Evolutionary conservation across 2,888 invertebrate genomes (phyloP).

Genomic region (Acanthococcus lagerstroemiae): DNA sequence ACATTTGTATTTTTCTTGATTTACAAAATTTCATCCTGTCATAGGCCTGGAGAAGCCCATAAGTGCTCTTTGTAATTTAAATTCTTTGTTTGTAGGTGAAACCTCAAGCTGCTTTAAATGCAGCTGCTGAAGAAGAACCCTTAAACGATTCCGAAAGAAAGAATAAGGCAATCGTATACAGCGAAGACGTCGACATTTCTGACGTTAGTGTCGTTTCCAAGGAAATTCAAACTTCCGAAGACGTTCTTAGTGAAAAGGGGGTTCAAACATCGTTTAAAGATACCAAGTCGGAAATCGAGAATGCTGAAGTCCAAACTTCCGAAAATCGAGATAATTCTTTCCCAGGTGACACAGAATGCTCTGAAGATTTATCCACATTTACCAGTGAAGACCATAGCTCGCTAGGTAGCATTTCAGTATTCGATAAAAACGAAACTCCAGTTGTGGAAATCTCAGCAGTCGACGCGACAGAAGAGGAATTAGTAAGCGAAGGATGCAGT

Average conservation of each 20-base stretch:
- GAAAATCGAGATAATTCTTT: background rate
- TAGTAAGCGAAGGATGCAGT: too few relatives aligned
- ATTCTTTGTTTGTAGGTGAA: background rate
- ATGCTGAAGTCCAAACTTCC: slow-evolving; percentile 3
- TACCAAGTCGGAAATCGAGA: background rate
- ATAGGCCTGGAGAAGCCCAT: too few relatives aligned
- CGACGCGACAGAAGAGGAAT: too few relatives aligned
- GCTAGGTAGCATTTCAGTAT: background rate
- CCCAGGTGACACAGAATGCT: background rate
- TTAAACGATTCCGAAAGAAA: background rate
- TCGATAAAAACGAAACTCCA: background rate
- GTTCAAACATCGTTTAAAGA: background rate
- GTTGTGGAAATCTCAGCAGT: background rate
- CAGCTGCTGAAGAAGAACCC: background rate
- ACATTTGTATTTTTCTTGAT: too few relatives aligned
- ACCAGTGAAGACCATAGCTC: background rate
- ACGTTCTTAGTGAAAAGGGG: background rate
- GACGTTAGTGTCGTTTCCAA: too few relatives aligned
- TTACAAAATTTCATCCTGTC: too few relatives aligned
- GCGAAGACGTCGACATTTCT: too few relatives aligned
- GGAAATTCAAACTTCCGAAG: background rate
- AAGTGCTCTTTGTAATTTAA: too few relatives aligned
- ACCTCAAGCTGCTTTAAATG: background rate
- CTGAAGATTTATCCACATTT: background rate
- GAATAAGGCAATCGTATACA: too few relatives aligned